A percentile compares a stretch with the other conserved stretches of the same genome.
Conservation (phyloP, 2,113 vertebrate genomes). For the Muntiacus reevesi region DNA sequence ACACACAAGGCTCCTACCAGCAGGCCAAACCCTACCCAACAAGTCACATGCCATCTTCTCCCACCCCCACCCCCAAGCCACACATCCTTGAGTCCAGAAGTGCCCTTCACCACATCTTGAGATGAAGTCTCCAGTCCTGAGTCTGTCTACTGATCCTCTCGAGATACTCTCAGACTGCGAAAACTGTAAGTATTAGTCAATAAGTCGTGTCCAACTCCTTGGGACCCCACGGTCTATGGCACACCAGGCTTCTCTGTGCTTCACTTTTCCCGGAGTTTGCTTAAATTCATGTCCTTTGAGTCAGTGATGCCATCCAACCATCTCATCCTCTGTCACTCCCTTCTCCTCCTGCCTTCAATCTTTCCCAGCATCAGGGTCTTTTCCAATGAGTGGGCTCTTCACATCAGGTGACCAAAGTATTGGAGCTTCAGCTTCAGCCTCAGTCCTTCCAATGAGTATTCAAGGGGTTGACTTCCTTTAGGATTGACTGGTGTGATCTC, state of each 20-base stretch:
- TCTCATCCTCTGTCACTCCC: not conserved
- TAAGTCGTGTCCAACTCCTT: too few relatives aligned
- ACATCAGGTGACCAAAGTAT: not conserved
- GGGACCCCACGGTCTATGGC: too few relatives aligned
- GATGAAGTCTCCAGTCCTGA: not conserved
- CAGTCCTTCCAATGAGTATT: not conserved
- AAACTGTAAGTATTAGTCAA: too few relatives aligned
- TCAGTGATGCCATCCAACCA: not conserved
- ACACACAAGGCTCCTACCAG: not conserved
- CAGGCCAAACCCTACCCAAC: too few relatives aligned
- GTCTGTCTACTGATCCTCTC: not conserved
- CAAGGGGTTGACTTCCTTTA: not conserved
- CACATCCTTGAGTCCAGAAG: not conserved
- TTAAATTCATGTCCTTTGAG: not conserved
- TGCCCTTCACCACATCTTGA: not conserved
- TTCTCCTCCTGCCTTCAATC: not conserved
- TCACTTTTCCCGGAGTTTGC: too few relatives aligned
- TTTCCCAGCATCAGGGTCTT: not conserved
- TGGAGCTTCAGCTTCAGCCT: not conserved
- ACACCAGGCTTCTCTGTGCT: too few relatives aligned
- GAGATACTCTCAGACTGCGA: too few relatives aligned
- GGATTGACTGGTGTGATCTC: not conserved
- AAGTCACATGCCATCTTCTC: accelerated
- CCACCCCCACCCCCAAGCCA: too few relatives aligned
- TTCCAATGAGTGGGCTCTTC: not conserved